Base-by-base conservation (phyloP, 2,797 vertebrate genomes). In the Hydrolagus colliei region DNA sequence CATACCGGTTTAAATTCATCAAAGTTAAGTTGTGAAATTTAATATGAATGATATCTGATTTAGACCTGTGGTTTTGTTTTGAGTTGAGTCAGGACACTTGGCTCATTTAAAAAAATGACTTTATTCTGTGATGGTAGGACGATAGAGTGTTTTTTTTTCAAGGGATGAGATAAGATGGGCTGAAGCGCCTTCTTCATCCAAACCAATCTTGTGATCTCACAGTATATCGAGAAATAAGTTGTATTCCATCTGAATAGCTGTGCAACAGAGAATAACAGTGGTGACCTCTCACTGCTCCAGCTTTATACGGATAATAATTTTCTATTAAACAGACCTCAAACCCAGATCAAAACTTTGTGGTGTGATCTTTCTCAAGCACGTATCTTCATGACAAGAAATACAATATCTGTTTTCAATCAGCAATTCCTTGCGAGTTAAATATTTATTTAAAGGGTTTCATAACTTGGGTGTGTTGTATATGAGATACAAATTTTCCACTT, bases 401-500 rank as follows among this genome's bases (percentile, higher is more conserved):
- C 22, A 27, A 68, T 84, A 84, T 71, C 79, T 52, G 79, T 71
- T 84, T 71, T 67, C 67, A 84, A 84, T 35, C 32, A 84, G 27
- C 27, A 84, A 84, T 68, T 71, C 32, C 13, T 84, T 41, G 27
- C 1, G 35, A 67, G 35, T 84, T 71, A 41, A 41, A 11, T 71
- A 27, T 68, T 71, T 84, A 35, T 35, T 11, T n/a, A 84, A 84
- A 35, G 14, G 65, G 27, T 84, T 67, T 52, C 7, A 67, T 84
- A 41, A 84, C 65, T 35, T 12, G 32, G 67, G 65, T 71, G 16
- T 4, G 32, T 84, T 41, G n/a, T 9, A 82, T 67, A 67, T 68
- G 16, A 71, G 65, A 84, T 68, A 68, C 32, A 84, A 84, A 63
- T 71, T 84, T 84, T 35, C 79, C 65, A 84, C 79, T 71, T 41